These are phyloP conservation scores for Argyresthia goedartella DNA, from an alignment of 2,888 invertebrate genomes.

Conservation along the genomic window DNA sequence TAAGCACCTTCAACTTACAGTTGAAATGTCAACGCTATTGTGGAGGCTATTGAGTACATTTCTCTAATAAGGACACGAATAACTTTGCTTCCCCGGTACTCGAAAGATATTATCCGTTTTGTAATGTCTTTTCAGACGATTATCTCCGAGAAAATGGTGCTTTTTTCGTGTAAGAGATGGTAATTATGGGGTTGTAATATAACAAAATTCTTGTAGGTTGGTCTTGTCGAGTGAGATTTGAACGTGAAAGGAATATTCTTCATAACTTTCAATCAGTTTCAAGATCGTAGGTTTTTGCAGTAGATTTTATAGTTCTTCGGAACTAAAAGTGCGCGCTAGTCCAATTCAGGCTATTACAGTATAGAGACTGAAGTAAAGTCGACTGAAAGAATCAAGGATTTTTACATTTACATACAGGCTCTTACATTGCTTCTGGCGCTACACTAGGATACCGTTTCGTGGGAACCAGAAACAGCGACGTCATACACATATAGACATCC, in stretches of 20 bases:
- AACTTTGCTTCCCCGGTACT: constrained; percentile 4
- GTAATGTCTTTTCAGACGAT: constrained; percentile 16
- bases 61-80: constrained; percentile 9
- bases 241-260: neutral
- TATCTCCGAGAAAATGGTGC: constrained; percentile 14
- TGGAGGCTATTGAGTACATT: constrained; percentile 11
- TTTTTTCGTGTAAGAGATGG: constrained; percentile 5
- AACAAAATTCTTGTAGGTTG: neutral
- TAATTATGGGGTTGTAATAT: constrained; percentile 11
- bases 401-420: too few relatives aligned
- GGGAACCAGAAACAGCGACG: too few relatives aligned
- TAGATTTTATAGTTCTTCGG: neutral
- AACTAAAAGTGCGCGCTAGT: too few relatives aligned
- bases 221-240: neutral
- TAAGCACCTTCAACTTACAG: constrained; percentile 17
- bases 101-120: constrained; percentile 13
- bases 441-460: too few relatives aligned
- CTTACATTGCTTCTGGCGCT: neutral
- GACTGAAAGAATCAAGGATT: too few relatives aligned
- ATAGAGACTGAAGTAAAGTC: too few relatives aligned
- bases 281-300: neutral
- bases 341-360: too few relatives aligned
- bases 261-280: neutral
- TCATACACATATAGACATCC: too few relatives aligned
- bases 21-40: constrained; percentile 20